Base-by-base conservation (phyloP, 2,113 vertebrate genomes). In the Hylia prasina region DNA sequence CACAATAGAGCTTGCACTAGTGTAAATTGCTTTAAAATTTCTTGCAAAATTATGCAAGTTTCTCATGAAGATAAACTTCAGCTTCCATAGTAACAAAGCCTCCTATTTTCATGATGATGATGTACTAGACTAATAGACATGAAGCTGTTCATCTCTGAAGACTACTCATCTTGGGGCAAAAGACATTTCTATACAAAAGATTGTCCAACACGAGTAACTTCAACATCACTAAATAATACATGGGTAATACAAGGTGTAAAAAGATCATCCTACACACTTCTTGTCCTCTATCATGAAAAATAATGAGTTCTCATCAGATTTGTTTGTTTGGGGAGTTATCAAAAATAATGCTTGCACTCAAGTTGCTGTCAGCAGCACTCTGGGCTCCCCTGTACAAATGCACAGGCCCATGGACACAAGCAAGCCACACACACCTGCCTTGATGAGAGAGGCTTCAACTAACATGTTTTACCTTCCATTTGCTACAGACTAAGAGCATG, bases 11-110 rank as follows among this genome's bases (percentile, higher is more conserved):
- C 16, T 35, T 58, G 35, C 33, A 89, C 16, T 53, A 45, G 11
- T 39, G 31, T 60, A 72, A 83, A 35, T 4, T 70, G 60, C 51
- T 92, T 76, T 72, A 31, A 79, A 93, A 88, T 33, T 3, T 45
- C 39, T 82, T 45, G 23, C 39, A 65, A 87, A 93, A 50, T 33
- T 30, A 82, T 77, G 57, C 25, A 82, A 76, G 50, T 73, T 90
- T 73, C 76, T 89, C 30, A 66, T n/a, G 45, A 84, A 93, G 66
- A 40, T 45, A 79, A 92, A 91, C 23, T 87, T 92, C 21, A 68
- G 53, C 70, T 91, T 54, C 65, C 57, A 82, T 10, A 87, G 45
- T 82, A 80, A 95, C 66, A 88, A 82, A 82, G 58, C 21, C 66
- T 66, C 63, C 69, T 61, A 73, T 69, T 89, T 91, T 77, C 77